Percentiles rank a stretch among this genome's conserved stretches.
Evolutionary conservation across 35 echinoderm and acorn worm genomes (phyloP).

Genomic region (Heliocidaris tuberculata): DNA sequence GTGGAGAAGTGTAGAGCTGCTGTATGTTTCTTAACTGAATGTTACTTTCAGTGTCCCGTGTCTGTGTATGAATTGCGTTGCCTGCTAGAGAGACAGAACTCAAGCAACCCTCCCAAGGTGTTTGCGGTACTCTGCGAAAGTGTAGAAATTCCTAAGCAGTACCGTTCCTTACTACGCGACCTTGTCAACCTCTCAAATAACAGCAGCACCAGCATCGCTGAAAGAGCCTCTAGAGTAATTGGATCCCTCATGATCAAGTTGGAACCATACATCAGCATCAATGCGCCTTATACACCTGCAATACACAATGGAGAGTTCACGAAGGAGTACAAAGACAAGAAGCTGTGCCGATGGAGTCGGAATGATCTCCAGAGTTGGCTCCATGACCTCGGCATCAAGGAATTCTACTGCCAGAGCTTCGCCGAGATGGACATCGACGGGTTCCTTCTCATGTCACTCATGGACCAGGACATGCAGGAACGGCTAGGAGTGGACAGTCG

Average conservation of each 20-base stretch:
- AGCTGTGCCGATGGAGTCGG: constrained; percentile 75
- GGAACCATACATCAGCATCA: constrained; percentile 68
- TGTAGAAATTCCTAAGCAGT: constrained; percentile 74
- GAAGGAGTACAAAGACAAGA: constrained; percentile 82
- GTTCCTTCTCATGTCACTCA: constrained; percentile 88
- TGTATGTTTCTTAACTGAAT: constrained; percentile 75
- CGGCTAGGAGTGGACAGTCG: constrained; percentile 80
- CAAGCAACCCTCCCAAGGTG: constrained; percentile 74
- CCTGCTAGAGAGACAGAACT: constrained; percentile 67
- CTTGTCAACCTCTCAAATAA: constrained; percentile 63
- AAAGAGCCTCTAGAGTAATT: constrained; percentile 83
- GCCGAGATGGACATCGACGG: constrained; percentile 79
- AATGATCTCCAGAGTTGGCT: constrained; percentile 93
- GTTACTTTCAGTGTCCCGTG: constrained; percentile 95
- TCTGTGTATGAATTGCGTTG: constrained; percentile 87
- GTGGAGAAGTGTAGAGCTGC: constrained; percentile 88
- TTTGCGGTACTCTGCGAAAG: constrained; percentile 72
- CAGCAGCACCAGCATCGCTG: constrained; percentile 63
- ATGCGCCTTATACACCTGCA: constrained; percentile 62
- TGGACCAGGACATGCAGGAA: constrained; percentile 86
- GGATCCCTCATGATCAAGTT: constrained; percentile 75
- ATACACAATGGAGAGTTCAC: constrained; percentile 63
- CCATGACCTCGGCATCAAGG: constrained; percentile 79
- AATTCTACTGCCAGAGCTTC: constrained; percentile 95
- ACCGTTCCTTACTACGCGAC: constrained; percentile 58